Evolutionary conservation across 2,888 invertebrate genomes (phyloP).

Genomic region (Artemia sp.): DNA sequence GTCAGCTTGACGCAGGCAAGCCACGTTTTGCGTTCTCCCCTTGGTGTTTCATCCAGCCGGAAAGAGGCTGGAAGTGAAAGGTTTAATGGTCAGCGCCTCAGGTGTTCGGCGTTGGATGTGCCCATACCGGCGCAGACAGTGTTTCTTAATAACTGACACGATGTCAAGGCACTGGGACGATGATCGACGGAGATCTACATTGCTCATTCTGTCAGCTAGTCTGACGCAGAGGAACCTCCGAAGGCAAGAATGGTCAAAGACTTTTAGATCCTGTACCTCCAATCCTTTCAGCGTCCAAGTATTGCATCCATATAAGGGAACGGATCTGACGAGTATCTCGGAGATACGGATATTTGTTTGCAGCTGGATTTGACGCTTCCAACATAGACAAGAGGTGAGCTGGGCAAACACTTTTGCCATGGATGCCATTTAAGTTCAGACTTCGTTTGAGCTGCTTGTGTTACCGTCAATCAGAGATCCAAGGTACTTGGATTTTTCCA

Average conservation of each 20-base stretch:
- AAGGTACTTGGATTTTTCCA: no score
- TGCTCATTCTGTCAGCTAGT: conserved; percentile 10
- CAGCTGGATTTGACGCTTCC: no score
- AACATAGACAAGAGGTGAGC: no score
- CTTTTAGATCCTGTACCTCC: background rate
- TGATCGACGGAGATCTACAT: conserved; percentile 10
- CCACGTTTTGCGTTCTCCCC: conserved; percentile 6
- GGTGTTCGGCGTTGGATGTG: conserved; percentile 7
- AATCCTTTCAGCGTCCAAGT: no score
- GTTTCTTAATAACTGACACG: background rate
- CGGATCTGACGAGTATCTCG: no score
- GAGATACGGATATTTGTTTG: no score
- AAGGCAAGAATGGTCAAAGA: conserved; percentile 13
- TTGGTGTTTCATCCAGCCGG: conserved; percentile 3
- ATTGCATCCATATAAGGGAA: no score
- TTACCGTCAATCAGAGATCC: no score
- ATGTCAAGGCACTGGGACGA: background rate
- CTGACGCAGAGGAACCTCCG: background rate
- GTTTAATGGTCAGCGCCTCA: background rate
- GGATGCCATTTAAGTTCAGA: no score
- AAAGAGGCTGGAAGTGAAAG: conserved; percentile 10
- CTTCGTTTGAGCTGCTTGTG: no score
- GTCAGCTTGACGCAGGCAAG: conserved; percentile 13
- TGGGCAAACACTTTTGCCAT: no score
- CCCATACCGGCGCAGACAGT: conserved; percentile 5